A percentile compares a stretch with the other conserved stretches of the same genome.
Conservation (phyloP, 2,797 vertebrate genomes). For the Pogonophryne albipinna region DNA sequence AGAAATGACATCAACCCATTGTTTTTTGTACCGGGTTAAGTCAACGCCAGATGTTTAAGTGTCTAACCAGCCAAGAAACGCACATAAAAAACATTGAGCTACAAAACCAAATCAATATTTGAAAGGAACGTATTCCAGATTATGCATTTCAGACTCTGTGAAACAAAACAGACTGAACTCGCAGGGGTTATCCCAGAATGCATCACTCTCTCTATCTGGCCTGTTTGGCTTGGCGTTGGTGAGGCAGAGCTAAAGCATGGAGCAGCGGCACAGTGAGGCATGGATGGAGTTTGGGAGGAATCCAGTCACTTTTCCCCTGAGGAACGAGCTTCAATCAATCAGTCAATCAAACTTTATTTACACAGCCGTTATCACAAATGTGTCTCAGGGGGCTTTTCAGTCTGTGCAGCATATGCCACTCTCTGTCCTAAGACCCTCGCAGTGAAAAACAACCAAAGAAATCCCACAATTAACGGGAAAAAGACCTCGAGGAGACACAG, state of each 20-base stretch:
- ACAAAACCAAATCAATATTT: conserved; percentile 42
- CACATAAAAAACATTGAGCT: conserved; percentile 25
- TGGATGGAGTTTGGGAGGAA: conserved; percentile 68
- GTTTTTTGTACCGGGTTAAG: background rate
- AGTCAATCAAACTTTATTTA: too few species aligned
- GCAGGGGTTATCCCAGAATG: conserved; percentile 72
- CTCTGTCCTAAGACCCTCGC: too few species aligned
- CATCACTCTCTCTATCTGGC: conserved; percentile 74
- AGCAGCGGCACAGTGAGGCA: conserved; percentile 51
- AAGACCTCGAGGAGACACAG: too few species aligned
- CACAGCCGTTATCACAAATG: too few species aligned
- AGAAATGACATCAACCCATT: background rate
- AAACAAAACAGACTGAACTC: conserved; percentile 56
- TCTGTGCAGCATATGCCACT: too few species aligned
- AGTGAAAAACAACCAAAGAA: too few species aligned
- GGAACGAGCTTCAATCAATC: conserved; percentile 19
- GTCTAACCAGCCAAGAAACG: background rate
- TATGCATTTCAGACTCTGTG: conserved; percentile 61
- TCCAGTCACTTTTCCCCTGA: conserved; percentile 62
- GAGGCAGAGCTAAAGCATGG: conserved; percentile 56
- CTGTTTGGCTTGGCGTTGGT: conserved; percentile 79
- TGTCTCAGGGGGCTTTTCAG: too few species aligned
- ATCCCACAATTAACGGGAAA: too few species aligned
- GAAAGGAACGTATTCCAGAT: conserved; percentile 60
- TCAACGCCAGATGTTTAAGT: background rate